Evolutionary conservation across 2,797 vertebrate genomes (phyloP), one percentile per base, ranked within the genome.

Genomic region (Steatocranus sp.): DNA sequence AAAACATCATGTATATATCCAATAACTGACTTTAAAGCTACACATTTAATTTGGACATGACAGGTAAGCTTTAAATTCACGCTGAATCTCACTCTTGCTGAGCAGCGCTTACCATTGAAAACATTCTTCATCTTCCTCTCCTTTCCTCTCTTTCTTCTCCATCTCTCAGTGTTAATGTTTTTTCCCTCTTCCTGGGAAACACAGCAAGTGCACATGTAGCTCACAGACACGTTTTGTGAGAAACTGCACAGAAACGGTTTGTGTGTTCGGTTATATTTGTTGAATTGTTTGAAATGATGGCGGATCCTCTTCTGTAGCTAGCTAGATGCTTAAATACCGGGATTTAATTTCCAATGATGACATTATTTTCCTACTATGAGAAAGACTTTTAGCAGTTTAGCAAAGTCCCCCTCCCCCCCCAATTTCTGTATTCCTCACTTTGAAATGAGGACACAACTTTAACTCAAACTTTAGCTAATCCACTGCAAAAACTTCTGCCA

Each of bases 371-470:
- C 46, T 18, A 25, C 8, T 25, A 63, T 49, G 56, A 50, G 27
- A 68, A 68, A 68, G 32, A 34, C 30, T 61, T n/a, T 61, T 61
- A 61, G 30, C 56, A 61, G 56, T 18, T 50, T 82, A 34, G 75
- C 32, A 46, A 68, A 68, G 41, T 5, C 14, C n/a, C 14, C n/a
- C 11, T 18, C 5, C 11, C 8, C 8, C 7, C 5, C 23, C 23
- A 30, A 12, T 34, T 61, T 61, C 4, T 34, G 1, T 46, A 48
- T 17, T 73, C 41, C 25, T 30, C 41, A 73, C 41, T 73, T 75
- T 79, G 6, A 75, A 84, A 61, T 53, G n/a, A 79, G 41, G 4
- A 12, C 48, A 18, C 83, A 81, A 30, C n/a, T 27, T 43, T 27
- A 30, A 11, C 25, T 73, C 43, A 73, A 73, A 73, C 68, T 48